Percentiles rank a stretch among this genome's conserved stretches.
phyloP scores from a whole-genome alignment of 2,888 invertebrate genomes.

The Syritta pipiens region DNA sequence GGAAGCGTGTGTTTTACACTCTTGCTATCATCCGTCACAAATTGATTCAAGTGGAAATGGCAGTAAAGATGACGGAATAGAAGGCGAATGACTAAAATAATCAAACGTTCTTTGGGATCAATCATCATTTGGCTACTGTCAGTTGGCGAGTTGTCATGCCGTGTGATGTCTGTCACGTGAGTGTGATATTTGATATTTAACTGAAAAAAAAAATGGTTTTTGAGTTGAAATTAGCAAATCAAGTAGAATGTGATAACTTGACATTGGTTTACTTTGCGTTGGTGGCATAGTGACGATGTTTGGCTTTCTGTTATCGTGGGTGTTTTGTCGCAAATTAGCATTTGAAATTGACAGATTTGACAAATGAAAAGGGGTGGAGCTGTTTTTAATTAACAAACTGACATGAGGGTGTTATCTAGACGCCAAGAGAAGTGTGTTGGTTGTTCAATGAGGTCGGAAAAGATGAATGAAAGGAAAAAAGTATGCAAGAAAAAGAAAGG shows the following conservation, averaged over 20 bases:
- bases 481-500: too few species aligned
- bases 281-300: background rate
- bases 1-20: slow-evolving; percentile 26
- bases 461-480: too few species aligned
- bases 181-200: slow-evolving; percentile 25
- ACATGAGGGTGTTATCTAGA: too few species aligned
- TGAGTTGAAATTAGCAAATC: slow-evolving; percentile 10
- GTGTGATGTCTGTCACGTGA: slow-evolving; percentile 19
- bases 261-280: background rate
- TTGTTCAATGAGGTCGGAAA: too few species aligned
- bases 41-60: slow-evolving; percentile 12
- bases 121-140: slow-evolving; percentile 50
- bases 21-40: slow-evolving; percentile 15
- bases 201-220: too few species aligned
- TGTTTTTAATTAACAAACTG: too few species aligned
- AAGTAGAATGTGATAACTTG: slow-evolving; percentile 4
- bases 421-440: too few species aligned
- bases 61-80: slow-evolving; percentile 8
- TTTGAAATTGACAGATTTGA: background rate
- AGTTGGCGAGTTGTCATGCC: slow-evolving; percentile 8
- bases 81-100: slow-evolving; percentile 4
- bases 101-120: slow-evolving; percentile 25
- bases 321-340: slow-evolving; percentile 7
- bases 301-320: background rate
- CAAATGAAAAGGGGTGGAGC: background rate